Evolutionary conservation across 2,797 vertebrate species (phyloP).

Genomic region (Protonibea diacanthus): DNA sequence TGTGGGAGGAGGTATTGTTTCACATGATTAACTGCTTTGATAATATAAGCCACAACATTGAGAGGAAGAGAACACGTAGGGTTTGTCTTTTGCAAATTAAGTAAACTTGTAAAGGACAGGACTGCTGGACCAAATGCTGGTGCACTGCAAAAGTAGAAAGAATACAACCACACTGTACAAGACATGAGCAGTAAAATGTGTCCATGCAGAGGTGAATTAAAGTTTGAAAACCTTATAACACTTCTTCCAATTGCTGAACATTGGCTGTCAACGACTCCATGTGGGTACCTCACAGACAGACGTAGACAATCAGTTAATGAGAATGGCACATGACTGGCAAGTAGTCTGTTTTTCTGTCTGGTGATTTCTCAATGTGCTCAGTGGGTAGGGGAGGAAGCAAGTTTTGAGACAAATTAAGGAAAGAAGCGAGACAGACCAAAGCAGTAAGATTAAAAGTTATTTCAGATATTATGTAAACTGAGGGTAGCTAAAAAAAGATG

Average conservation of each 20-base stretch:
- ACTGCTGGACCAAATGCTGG: neutral
- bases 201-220: neutral
- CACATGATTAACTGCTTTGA: neutral
- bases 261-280: slow-evolving; percentile 7
- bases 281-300: neutral
- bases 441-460: slow-evolving; percentile 6
- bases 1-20: slow-evolving; percentile 5
- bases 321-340: slow-evolving; percentile 49
- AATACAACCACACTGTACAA: neutral
- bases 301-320: slow-evolving; percentile 14
- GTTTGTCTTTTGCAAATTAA: neutral
- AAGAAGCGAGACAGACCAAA: slow-evolving; percentile 32
- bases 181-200: neutral
- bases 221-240: neutral
- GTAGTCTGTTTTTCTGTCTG: slow-evolving; percentile 24
- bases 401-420: neutral
- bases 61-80: neutral
- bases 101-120: neutral
- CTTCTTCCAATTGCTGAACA: slow-evolving; percentile 13
- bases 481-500: neutral
- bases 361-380: slow-evolving; percentile 25
- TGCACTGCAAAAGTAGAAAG: neutral
- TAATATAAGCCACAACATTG: neutral
- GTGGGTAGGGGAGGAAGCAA: neutral
- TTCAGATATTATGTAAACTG: neutral